A percentile compares a stretch with the other conserved stretches of the same genome.
Evolutionary conservation across 2,113 vertebrate genomes (phyloP).

Genomic region (Origma solitaria): DNA sequence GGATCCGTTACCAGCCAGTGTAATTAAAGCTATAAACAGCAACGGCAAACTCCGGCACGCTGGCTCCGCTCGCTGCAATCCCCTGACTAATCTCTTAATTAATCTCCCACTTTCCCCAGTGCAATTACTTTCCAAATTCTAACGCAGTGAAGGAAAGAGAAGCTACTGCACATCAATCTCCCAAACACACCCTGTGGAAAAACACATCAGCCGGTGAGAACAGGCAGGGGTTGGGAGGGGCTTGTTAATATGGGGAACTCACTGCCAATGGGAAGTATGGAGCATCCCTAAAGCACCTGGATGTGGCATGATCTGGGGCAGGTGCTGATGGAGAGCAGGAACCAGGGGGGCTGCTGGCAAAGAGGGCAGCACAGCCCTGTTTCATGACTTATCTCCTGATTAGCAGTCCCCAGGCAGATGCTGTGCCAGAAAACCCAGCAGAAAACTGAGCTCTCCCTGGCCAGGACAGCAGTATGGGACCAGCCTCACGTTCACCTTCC

Average conservation of each 20-base stretch:
- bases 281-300: neutral
- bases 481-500: constrained; percentile 72
- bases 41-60: accelerated
- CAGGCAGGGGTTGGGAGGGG: neutral
- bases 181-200: neutral
- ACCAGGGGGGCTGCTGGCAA: neutral
- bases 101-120: neutral
- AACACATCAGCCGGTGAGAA: accelerated
- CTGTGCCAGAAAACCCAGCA: neutral
- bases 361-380: neutral
- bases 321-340: neutral
- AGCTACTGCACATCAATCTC: neutral
- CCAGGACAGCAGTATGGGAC: accelerated
- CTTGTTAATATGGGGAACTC: accelerated
- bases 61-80: neutral
- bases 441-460: neutral
- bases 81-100: constrained; percentile 21
- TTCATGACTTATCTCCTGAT: accelerated
- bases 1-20: neutral
- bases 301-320: accelerated
- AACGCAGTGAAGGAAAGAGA: neutral
- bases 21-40: constrained; percentile 38
- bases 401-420: neutral
- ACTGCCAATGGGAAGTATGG: accelerated
- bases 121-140: neutral